phyloP scores from a whole-genome alignment of 2,888 invertebrate species.

The Polymixis flavicincta region DNA sequence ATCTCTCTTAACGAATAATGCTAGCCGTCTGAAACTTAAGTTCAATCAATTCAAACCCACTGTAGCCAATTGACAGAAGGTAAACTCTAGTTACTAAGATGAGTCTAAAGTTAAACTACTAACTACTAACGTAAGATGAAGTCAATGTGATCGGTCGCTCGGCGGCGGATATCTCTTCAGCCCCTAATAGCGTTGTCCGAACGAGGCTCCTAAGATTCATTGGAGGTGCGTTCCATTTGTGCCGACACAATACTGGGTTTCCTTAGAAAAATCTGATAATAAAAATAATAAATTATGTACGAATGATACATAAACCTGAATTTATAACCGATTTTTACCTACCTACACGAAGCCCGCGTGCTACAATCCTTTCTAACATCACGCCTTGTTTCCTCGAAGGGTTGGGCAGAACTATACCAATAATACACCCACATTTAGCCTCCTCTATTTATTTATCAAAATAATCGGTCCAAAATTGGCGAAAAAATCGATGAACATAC shows the following conservation, averaged over 20 bases:
- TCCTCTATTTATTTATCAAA: not conserved
- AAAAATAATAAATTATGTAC: no score
- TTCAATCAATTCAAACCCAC: slow-evolving; percentile 21
- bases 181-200: slow-evolving; percentile 71
- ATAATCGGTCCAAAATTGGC: no score
- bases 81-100: slow-evolving; percentile 30
- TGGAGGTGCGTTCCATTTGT: slow-evolving; percentile 61
- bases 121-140: slow-evolving; percentile 61
- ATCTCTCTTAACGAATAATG: not conserved
- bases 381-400: no score
- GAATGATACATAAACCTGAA: no score
- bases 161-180: slow-evolving; percentile 61
- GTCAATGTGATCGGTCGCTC: slow-evolving; percentile 67
- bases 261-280: not conserved
- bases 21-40: not conserved
- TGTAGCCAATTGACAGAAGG: slow-evolving; percentile 38
- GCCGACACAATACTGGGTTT: slow-evolving; percentile 49
- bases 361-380: not conserved
- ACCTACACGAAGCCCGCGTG: not conserved
- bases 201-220: slow-evolving; percentile 68
- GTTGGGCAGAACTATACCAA: no score
- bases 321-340: no score
- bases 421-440: no score
- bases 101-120: slow-evolving; percentile 53
- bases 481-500: no score